Percentiles rank a stretch among this genome's conserved stretches.
Conservation (phyloP, 2,797 vertebrate genomes). For the Tangara arthus region DNA sequence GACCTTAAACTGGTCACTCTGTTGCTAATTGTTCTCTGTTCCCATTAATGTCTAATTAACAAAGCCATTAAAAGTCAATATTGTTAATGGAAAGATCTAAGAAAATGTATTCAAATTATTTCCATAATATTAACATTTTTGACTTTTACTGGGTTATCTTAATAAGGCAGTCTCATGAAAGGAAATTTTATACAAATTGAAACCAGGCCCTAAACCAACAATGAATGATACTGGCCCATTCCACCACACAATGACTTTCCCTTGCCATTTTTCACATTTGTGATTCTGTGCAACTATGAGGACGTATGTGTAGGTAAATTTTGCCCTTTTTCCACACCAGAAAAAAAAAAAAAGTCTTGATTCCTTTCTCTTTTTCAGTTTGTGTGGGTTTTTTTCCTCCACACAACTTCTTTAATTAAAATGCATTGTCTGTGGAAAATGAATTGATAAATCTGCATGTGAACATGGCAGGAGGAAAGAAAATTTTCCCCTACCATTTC, state of each 20-base stretch:
- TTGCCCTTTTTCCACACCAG: not conserved
- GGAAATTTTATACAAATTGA: not conserved
- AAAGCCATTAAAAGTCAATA: constrained; percentile 19
- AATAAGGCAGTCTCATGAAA: not conserved
- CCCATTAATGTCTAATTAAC: constrained; percentile 30
- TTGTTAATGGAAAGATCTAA: constrained; percentile 38
- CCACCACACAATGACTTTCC: not conserved
- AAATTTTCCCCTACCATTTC: not conserved
- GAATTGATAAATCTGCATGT: not conserved
- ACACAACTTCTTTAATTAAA: not conserved
- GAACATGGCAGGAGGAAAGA: not conserved
- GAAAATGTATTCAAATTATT: constrained; percentile 21
- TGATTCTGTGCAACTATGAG: not conserved
- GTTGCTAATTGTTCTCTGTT: constrained; percentile 34
- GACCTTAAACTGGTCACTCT: not conserved
- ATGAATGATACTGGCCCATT: not conserved
- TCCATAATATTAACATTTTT: constrained; percentile 29
- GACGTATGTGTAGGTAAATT: not conserved
- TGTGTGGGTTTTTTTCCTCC: accelerated
- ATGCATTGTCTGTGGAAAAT: not conserved
- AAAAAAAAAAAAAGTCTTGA: not conserved
- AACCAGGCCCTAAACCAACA: not conserved
- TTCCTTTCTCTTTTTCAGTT: not conserved
- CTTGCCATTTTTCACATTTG: not conserved
- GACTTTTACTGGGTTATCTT: not conserved